Evolutionary conservation across 1,140 invertebrate genomes (phyloP), one percentile per base, ranked within the genome.

Genomic region (Bathynomus jamesi): DNA sequence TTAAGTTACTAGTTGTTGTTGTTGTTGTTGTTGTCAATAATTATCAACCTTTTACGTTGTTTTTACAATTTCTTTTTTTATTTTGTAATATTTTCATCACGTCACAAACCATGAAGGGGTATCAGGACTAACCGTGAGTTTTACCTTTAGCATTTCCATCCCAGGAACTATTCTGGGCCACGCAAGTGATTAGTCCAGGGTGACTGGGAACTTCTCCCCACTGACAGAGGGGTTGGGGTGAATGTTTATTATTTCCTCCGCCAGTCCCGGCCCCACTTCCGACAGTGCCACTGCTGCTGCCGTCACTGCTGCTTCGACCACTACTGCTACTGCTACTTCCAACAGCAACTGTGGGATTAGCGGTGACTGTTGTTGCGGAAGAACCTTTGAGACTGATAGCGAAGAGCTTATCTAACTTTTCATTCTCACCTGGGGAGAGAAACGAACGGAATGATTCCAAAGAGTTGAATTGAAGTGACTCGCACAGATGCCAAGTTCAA

Each of bases 181-280:
- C 91, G 63, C 92, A 93, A 73, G 93, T 95, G 29, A 99, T 87
- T 0, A 98, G 83, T 4, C 96, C 96, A 0, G 95, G 95, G 85
- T 99, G 96, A 78, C 93, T 92, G 0, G 90, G 86, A 4, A 98
- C 92, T 83, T 99, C 96, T 0, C 90, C 92, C 96, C 95, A 98
- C 79, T 96, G 93, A 77, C 94, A 95, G n/a, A 98, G 82, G 0
- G 95, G 91, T 82, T 97, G 94, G 3, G 87, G 87, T 81, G 81
- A 71, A 53, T 78, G 71, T 46, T 78, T 78, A 27, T 68, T 61
- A 10, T 71, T 70, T 67, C 75, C 67, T 80, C 71, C 67, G 40
- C 79, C 84, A 1, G 75, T 74, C 64, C 78, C 78, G 31, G 80
- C 80, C 65, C 83, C 84, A 61, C 84, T 84, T 68, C 85, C 84